Evolutionary conservation across 2,797 vertebrate species (phyloP).

Genomic region (Novumbra hubbsi): DNA sequence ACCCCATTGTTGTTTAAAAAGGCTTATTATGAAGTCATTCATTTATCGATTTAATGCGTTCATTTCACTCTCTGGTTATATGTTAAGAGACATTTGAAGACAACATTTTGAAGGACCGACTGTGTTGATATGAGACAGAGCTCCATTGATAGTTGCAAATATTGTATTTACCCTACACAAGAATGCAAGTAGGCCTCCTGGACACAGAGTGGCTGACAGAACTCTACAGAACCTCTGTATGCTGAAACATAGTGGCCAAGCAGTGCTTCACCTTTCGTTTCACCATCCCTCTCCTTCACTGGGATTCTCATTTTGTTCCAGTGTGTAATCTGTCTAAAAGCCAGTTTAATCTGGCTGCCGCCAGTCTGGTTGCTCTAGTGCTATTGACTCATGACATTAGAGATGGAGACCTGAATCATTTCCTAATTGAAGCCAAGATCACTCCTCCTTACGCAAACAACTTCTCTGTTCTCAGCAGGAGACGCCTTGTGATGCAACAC

Average conservation of each 20-base stretch:
- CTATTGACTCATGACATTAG: background rate
- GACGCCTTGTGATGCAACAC: background rate
- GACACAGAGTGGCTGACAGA: no score
- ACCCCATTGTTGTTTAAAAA: background rate
- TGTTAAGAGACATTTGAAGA: no score
- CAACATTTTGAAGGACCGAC: no score
- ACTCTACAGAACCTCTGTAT: no score
- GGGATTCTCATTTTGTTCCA: background rate
- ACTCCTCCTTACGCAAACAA: background rate
- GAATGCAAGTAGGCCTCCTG: background rate
- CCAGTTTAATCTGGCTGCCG: background rate
- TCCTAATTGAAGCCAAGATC: background rate
- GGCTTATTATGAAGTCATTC: background rate
- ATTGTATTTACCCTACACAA: background rate
- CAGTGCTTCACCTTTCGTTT: background rate
- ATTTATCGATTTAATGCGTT: no score
- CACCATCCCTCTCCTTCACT: no score
- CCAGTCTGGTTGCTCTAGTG: background rate
- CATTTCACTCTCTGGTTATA: no score
- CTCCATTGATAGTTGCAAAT: no score
- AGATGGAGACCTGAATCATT: background rate
- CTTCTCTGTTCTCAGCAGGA: background rate
- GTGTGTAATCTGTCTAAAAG: background rate
- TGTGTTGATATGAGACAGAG: no score
- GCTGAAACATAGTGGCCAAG: no score